Conservation (phyloP, 2,888 invertebrate genomes). For the Tiliacea aurago region DNA sequence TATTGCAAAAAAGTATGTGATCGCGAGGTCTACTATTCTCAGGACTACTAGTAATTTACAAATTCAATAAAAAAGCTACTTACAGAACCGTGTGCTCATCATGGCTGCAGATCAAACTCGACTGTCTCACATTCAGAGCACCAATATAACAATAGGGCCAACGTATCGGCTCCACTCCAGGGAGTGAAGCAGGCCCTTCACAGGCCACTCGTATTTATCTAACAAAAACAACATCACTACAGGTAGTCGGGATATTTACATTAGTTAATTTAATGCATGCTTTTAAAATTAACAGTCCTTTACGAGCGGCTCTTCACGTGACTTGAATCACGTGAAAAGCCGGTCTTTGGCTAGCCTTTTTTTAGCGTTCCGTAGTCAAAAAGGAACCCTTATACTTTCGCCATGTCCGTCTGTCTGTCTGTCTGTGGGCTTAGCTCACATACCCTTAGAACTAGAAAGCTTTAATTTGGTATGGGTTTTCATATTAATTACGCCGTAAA, state of each 20-base stretch:
- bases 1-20: too few relatives aligned
- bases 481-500: too few relatives aligned
- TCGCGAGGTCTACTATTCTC: too few relatives aligned
- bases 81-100: conserved; percentile 20
- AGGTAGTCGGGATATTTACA: conserved; percentile 1
- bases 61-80: conserved; percentile 8
- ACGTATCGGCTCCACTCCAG: conserved; percentile 22
- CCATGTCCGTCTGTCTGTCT: too few relatives aligned
- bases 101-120: conserved; percentile 8
- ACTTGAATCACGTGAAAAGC: not conserved
- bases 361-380: too few relatives aligned
- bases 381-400: too few relatives aligned
- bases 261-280: conserved; percentile 27
- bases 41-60: not conserved
- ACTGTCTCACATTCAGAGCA: conserved; percentile 10
- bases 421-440: too few relatives aligned
- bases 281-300: conserved; percentile 14
- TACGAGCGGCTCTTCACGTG: not conserved
- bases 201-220: conserved; percentile 31
- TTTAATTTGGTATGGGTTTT: too few relatives aligned
- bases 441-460: too few relatives aligned
- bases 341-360: not conserved
- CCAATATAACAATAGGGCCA: not conserved
- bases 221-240: conserved; percentile 26
- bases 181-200: conserved; percentile 27